Evolutionary conservation across 2,113 vertebrate species (phyloP).

Genomic region (Picathartes gymnocephalus): DNA sequence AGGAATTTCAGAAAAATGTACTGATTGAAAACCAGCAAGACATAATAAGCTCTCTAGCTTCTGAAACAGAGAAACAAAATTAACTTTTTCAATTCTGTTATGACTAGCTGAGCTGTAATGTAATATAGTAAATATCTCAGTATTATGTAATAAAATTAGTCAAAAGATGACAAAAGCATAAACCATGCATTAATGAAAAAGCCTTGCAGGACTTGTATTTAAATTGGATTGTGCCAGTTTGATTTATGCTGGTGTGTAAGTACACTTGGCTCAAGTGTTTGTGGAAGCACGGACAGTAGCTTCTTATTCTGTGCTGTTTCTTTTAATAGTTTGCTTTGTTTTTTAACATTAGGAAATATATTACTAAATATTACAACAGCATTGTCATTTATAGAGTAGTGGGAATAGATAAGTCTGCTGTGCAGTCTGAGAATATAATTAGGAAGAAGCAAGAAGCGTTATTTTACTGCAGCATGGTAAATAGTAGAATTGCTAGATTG

Average conservation of each 20-base stretch:
- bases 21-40: not conserved
- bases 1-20: not conserved
- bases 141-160: conserved; percentile 46
- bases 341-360: not conserved
- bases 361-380: not conserved
- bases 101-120: conserved; percentile 16
- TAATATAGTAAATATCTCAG: conserved; percentile 21
- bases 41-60: not conserved
- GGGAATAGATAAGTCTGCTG: not conserved
- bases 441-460: not conserved
- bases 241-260: conserved; percentile 30
- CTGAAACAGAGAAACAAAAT: conserved; percentile 21
- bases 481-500: not conserved
- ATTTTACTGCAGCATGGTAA: not conserved
- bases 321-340: not conserved
- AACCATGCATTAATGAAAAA: conserved; percentile 48
- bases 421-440: not conserved
- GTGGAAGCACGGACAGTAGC: not conserved
- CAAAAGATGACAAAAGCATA: conserved; percentile 51
- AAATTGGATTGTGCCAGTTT: conserved; percentile 45
- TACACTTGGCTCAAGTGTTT: not conserved
- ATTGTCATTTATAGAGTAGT: not conserved
- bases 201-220: conserved; percentile 15
- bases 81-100: conserved; percentile 21
- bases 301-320: not conserved